Base-by-base conservation (phyloP, 2,888 invertebrate species). In the Drosophila differens region DNA sequence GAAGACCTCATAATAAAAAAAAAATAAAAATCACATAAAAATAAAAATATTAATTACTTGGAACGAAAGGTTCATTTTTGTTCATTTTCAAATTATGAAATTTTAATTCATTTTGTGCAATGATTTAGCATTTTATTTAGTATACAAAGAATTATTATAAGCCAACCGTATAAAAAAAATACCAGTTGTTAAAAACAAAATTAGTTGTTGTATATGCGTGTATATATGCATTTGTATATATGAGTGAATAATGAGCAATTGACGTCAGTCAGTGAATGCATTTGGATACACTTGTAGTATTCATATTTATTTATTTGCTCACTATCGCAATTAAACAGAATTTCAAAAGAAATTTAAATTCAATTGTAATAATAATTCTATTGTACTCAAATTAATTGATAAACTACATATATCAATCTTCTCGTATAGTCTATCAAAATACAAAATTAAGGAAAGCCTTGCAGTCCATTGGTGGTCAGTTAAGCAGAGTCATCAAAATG, bases 211-310 rank as follows among this genome's bases (percentile, higher is more conserved):
- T 2, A 35, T 28, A 4, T 30, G 7, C 5, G 37, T 12, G 9
- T 35, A 3, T 44, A 0, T 22, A 7, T 39, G 19, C 3, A 47
- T 62, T n/a, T 49, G 9, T 33, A 28, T 47, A 65, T 22, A 37
- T 19, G 32, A 35, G 35, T 65, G 62, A 64, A 61, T 68, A 78
- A 67, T 72, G 33, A 25, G 37, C 57, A 41, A 81, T 80, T 80
- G 74, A 80, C 82, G 79, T 80, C 78, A 81, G 58, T n/a, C 54
- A 25, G 22, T 49, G 25, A 57, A 30, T 47, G 39, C 57, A 63
- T 57, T 57, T 28, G 19, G 52, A 28, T 47, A 22, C 30, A 58
- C 32, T 68, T 32, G 70, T 14, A 39, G 51, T 19, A 39, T 33
- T 64, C n/a, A 52, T 32, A 51, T 39, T 32, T n/a, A 52, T 64